Conservation (phyloP, 2,888 invertebrate species). For the Philonicus albiceps region DNA sequence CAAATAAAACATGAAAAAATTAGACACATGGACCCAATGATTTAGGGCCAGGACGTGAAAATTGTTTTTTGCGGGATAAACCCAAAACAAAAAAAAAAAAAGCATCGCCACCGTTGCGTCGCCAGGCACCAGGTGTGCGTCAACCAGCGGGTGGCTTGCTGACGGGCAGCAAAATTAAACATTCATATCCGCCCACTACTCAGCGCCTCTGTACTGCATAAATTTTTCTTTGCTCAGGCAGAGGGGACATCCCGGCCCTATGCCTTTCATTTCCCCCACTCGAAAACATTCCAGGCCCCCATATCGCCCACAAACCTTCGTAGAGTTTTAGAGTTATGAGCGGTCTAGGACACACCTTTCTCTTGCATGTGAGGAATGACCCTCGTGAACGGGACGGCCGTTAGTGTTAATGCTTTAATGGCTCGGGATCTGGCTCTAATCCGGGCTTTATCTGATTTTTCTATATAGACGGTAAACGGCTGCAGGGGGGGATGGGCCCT, state of each 20-base stretch:
- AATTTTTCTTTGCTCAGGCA: not conserved
- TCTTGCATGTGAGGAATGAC: conserved; percentile 7
- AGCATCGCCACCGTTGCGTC: not conserved
- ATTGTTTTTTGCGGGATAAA: conserved; percentile 22
- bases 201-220: not conserved
- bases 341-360: conserved; percentile 22
- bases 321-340: conserved; percentile 20
- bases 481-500: not conserved
- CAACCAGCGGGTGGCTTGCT: not conserved
- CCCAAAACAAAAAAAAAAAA: not conserved
- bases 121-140: conserved; percentile 6
- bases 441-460: conserved; percentile 19
- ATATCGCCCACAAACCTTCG: not conserved
- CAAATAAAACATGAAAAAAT: conserved; percentile 21
- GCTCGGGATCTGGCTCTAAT: conserved; percentile 22
- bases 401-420: conserved; percentile 35
- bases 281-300: not conserved
- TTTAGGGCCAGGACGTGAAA: conserved; percentile 17
- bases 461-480: not conserved
- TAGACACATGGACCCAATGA: conserved; percentile 23
- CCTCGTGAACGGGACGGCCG: not conserved
- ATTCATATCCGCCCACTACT: conserved; percentile 33
- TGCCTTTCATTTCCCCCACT: not conserved
- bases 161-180: conserved; percentile 24
- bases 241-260: not conserved